phyloP scores from a whole-genome alignment of 2,113 vertebrate genomes.

The Dendropsophus ebraccatus region DNA sequence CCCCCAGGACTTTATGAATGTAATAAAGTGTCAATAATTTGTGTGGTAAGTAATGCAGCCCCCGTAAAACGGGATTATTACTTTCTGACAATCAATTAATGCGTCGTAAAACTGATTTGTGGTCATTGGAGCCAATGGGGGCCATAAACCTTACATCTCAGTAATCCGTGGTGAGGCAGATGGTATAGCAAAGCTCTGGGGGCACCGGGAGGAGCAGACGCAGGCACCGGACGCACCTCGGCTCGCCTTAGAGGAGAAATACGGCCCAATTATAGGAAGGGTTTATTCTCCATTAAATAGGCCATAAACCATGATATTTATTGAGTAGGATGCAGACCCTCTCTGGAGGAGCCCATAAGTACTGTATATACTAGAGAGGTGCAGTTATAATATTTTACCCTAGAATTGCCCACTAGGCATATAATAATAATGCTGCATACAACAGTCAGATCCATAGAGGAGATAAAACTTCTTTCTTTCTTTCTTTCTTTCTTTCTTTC shows the following conservation, averaged over 20 bases:
- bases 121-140: not conserved
- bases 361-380: no score
- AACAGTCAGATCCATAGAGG: not conserved
- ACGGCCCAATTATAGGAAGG: conserved; percentile 9
- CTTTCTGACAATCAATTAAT: conserved; percentile 57
- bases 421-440: not conserved
- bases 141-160: conserved; percentile 6
- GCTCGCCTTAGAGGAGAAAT: not conserved
- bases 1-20: not conserved
- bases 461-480: no score
- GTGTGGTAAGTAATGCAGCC: conserved; percentile 12
- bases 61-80: conserved; percentile 45
- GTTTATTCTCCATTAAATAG: conserved; percentile 13
- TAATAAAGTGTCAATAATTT: conserved; percentile 50
- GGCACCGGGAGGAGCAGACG: not conserved
- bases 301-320: conserved; percentile 19
- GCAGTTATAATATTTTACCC: no score
- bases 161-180: conserved; percentile 8
- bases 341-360: not conserved
- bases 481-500: no score
- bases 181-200: not conserved
- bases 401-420: not conserved
- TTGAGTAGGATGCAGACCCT: not conserved
- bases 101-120: conserved; percentile 55
- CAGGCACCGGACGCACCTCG: not conserved